phyloP scores from a whole-genome alignment of 2,113 vertebrate genomes.

The Leptocoma aspasia region DNA sequence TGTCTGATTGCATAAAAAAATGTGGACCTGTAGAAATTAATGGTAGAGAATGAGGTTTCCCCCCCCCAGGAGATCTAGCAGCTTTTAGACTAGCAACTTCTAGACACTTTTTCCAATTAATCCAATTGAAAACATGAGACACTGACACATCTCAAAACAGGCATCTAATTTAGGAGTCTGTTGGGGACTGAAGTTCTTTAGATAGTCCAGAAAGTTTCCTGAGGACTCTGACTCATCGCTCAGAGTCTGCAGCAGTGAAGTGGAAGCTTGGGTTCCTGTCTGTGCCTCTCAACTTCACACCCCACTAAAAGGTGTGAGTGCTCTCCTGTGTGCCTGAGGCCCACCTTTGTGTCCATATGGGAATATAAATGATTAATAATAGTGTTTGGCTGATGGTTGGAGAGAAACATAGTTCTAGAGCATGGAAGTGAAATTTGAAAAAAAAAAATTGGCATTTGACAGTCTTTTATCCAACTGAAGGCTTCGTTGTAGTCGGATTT shows the following conservation, averaged over 20 bases:
- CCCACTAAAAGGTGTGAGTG: neutral
- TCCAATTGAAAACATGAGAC: neutral
- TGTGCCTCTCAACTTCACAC: neutral
- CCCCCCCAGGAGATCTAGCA: neutral
- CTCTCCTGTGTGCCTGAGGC: neutral
- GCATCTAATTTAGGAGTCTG: neutral
- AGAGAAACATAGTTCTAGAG: neutral
- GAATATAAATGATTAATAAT: neutral
- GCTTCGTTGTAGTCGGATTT: neutral
- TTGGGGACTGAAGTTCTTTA: neutral
- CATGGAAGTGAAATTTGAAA: neutral
- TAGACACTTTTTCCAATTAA: constrained; percentile 23
- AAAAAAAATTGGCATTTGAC: neutral
- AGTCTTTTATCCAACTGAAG: neutral
- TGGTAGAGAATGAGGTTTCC: neutral
- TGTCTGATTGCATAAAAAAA: neutral
- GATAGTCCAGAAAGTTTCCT: neutral
- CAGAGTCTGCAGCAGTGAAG: neutral
- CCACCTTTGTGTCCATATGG: neutral
- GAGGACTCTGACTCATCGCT: neutral
- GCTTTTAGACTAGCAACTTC: neutral
- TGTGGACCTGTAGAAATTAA: neutral
- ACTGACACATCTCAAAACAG: neutral
- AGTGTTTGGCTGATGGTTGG: neutral
- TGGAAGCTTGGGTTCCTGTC: neutral